These are phyloP conservation scores for Lepidotrigona ventralis DNA, from an alignment of 1,140 invertebrate species.

Conservation along the genomic window DNA sequence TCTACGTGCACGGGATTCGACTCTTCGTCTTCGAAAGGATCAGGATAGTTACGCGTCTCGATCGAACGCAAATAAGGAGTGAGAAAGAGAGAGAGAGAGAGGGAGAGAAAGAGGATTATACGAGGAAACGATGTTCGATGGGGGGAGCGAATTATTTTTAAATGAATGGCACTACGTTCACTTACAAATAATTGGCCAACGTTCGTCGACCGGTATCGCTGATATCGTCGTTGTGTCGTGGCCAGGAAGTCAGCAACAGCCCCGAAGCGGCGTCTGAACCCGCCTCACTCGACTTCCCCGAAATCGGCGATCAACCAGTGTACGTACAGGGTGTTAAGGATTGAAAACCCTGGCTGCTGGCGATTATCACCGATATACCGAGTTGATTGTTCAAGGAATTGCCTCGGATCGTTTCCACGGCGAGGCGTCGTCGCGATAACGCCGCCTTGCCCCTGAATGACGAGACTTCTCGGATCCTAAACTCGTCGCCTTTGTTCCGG, in stretches of 20 bases:
- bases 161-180: slow-evolving; percentile 29
- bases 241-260: slow-evolving; percentile 14
- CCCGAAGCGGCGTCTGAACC: slow-evolving; percentile 23
- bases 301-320: slow-evolving; percentile 59
- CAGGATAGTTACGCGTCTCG: slow-evolving; percentile 52
- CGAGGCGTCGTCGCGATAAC: slow-evolving; percentile 3
- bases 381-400: slow-evolving; percentile 41
- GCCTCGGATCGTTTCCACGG: neutral
- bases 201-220: slow-evolving; percentile 22
- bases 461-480: neutral
- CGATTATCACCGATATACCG: slow-evolving; percentile 43
- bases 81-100: neutral
- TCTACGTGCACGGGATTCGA: slow-evolving; percentile 62
- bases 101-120: neutral
- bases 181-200: slow-evolving; percentile 55
- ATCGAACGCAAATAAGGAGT: neutral
- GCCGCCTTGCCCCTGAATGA: neutral
- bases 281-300: slow-evolving; percentile 51
- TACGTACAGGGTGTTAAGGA: slow-evolving; percentile 12
- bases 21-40: slow-evolving; percentile 53
- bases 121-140: neutral
- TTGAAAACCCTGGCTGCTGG: neutral
- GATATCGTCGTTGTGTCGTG: slow-evolving; percentile 32
- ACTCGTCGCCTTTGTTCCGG: neutral
- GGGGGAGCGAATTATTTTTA: neutral